Conservation (phyloP, 2,797 vertebrate genomes). For the Microctenopoma steveboyesi region DNA sequence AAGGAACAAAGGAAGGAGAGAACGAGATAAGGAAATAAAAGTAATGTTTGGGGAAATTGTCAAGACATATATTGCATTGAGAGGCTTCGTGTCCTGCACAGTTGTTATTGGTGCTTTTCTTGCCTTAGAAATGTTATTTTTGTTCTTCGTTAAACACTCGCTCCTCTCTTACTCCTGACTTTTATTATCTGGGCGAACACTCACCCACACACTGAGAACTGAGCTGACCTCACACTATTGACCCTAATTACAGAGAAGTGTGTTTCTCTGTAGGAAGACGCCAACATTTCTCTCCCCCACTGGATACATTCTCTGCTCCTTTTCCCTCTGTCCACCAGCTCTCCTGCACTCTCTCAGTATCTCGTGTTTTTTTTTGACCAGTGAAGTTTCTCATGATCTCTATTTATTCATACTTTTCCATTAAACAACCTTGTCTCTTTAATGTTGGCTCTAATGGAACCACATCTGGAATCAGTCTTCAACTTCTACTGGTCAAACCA, state of each 20-base stretch:
- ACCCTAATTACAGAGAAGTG: slow-evolving; percentile 57
- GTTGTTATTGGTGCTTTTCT: slow-evolving; percentile 11
- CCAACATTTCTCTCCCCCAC: slow-evolving; percentile 24
- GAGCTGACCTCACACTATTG: slow-evolving; percentile 47
- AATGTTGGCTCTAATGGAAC: too few species aligned
- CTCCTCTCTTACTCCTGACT: slow-evolving; percentile 8
- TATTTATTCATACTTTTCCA: too few species aligned
- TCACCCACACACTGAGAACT: slow-evolving; percentile 45
- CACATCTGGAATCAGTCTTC: too few species aligned
- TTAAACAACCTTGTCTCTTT: too few species aligned
- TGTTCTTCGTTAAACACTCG: slow-evolving; percentile 16
- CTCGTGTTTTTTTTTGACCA: neutral
- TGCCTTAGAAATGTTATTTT: slow-evolving; percentile 27
- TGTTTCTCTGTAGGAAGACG: slow-evolving; percentile 35
- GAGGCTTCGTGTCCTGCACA: slow-evolving; percentile 7
- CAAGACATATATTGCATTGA: slow-evolving; percentile 9
- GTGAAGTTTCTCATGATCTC: neutral
- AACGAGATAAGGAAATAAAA: slow-evolving; percentile 29
- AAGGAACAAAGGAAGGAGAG: slow-evolving; percentile 7
- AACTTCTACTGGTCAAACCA: too few species aligned
- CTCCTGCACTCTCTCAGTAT: too few species aligned
- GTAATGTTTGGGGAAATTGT: neutral
- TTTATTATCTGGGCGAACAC: slow-evolving; percentile 25
- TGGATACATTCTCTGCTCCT: slow-evolving; percentile 13
- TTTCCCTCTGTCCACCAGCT: neutral